Evolutionary conservation across 1,140 invertebrate species (phyloP).

Genomic region (Apolygus lucorum): DNA sequence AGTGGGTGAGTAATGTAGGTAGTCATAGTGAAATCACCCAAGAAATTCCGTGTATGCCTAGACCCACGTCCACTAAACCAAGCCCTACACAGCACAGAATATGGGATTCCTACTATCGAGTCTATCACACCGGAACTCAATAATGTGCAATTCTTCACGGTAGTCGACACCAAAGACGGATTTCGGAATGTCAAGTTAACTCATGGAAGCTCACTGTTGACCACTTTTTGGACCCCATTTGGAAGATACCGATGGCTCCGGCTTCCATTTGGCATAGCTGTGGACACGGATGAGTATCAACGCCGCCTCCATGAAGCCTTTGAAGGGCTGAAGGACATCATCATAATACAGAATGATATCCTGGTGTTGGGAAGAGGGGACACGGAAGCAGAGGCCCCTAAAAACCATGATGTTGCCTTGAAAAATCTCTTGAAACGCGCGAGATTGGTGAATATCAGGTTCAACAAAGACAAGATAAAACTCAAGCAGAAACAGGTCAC

Average conservation of each 20-base stretch:
- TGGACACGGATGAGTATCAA: conserved; percentile 29
- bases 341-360: background rate
- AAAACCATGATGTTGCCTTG: conserved; percentile 19
- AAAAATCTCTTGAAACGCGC: conserved; percentile 31
- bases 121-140: conserved; percentile 23
- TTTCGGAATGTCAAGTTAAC: conserved; percentile 29
- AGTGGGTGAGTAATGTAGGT: conserved; percentile 33
- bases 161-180: conserved; percentile 29
- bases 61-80: conserved; percentile 33
- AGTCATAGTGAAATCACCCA: conserved; percentile 7
- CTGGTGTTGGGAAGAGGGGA: background rate
- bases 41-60: conserved; percentile 5
- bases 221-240: conserved; percentile 42
- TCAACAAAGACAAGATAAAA: conserved; percentile 3
- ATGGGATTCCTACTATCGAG: conserved; percentile 14
- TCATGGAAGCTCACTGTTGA: conserved; percentile 22
- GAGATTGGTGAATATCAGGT: conserved; percentile 30
- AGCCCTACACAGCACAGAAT: background rate
- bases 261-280: conserved; percentile 40
- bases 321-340: no score
- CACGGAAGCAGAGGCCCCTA: background rate
- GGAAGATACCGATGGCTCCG: conserved; percentile 39
- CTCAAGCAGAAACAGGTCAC: background rate
- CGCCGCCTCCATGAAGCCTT: conserved; percentile 27
- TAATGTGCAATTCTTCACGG: conserved; percentile 22